A percentile compares a stretch with the other conserved stretches of the same genome.
These are phyloP conservation scores for Tringa solitaria DNA, from an alignment of 2,113 vertebrate species.

Conservation along the genomic window DNA sequence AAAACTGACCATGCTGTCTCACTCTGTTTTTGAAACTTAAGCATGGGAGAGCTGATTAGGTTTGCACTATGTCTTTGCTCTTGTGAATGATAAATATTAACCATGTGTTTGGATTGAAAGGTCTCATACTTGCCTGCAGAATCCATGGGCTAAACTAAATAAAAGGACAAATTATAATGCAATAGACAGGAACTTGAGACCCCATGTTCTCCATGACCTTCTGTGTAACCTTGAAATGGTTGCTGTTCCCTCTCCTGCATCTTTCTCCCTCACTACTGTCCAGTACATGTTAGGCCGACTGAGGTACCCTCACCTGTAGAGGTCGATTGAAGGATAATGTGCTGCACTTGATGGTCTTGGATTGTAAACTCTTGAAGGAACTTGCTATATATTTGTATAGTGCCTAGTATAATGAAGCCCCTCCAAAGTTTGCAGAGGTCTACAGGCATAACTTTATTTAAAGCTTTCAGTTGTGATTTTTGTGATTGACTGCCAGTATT, in stretches of 20 bases:
- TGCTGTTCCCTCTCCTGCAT: neutral
- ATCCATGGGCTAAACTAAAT: neutral
- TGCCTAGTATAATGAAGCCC: neutral
- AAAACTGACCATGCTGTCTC: neutral
- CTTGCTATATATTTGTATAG: neutral
- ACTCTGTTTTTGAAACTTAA: neutral
- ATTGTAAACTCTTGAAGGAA: neutral
- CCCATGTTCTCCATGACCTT: neutral
- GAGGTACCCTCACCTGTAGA: neutral
- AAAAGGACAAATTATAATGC: neutral
- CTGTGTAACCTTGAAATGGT: neutral
- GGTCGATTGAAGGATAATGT: neutral
- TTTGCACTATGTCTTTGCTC: neutral
- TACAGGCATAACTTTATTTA: neutral
- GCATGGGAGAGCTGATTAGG: neutral
- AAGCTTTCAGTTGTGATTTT: neutral
- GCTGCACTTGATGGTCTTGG: neutral
- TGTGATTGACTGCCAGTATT: neutral
- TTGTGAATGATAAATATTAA: neutral
- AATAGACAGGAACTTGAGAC: neutral
- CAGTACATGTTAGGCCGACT: rapidly evolving
- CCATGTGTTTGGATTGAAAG: neutral
- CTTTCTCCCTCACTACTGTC: neutral
- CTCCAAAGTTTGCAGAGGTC: neutral
- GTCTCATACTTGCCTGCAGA: neutral